Conservation (phyloP, 2,888 invertebrate species). For the Andrena bicolor region DNA sequence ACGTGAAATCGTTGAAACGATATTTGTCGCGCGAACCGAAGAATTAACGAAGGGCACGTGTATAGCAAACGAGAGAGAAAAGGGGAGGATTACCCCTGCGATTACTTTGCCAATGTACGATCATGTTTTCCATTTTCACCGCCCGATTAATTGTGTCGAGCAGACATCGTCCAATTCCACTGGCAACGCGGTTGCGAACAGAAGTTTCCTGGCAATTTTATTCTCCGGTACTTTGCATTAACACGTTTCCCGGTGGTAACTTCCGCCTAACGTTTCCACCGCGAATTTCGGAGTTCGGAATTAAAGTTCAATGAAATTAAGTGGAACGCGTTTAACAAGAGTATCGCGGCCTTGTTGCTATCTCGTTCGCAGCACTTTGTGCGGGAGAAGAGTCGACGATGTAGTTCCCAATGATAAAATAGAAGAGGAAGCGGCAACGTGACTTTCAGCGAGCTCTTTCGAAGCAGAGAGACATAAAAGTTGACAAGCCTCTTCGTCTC, state of each 20-base stretch:
- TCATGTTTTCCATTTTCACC: neutral
- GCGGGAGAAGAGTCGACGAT: too few relatives aligned
- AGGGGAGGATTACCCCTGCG: neutral
- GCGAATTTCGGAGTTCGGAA: neutral
- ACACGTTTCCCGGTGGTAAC: neutral
- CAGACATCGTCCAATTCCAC: neutral
- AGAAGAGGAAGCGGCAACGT: neutral
- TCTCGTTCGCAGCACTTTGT: too few relatives aligned
- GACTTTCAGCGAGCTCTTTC: neutral
- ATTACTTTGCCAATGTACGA: neutral
- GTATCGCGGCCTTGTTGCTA: too few relatives aligned
- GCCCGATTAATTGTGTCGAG: conserved; percentile 11
- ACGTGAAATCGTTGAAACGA: neutral
- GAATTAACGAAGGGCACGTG: neutral
- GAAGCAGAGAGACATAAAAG: neutral
- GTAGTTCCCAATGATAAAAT: too few relatives aligned
- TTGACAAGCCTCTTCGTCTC: conserved; percentile 15
- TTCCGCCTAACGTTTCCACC: neutral
- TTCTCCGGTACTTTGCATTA: conserved; percentile 4
- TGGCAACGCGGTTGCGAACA: neutral
- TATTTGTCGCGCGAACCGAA: neutral
- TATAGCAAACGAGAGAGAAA: neutral
- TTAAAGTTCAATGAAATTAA: too few relatives aligned
- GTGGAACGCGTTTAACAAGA: too few relatives aligned
- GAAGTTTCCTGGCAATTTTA: conserved; percentile 16